Evolutionary conservation across 2,888 invertebrate genomes (phyloP), one percentile per base, ranked within the genome.

Genomic region (Horisme vitalbata): DNA sequence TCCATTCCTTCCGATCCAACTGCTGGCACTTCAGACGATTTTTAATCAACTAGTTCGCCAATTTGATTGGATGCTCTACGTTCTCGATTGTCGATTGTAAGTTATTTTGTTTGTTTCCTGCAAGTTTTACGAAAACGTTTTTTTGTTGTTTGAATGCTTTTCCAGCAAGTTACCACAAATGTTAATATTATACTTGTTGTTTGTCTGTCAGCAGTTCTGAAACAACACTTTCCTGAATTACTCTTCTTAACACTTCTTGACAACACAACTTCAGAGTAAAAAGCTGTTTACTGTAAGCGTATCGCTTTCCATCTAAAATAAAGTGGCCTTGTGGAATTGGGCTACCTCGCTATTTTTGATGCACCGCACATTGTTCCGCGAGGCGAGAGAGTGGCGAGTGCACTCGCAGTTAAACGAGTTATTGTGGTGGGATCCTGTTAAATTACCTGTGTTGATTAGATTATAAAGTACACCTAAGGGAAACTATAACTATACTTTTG

Each of bases 311-410:
- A 59, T 57, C 64, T 62, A 55, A 73, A 72, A 71, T 64, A 68
- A 61, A 63, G 61, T 50, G 71, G 72, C 70, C 67, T 72, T 69
- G 65, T 49, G 55, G 55, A 71, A 63, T 64, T 65, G 65, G 68
- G 70, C 62, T 69, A 64, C 61, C 61, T 57, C 33, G 67, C 71
- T 78, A 78, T 77, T 78, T 77, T 71, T 58, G 75, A 63, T 74
- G 73, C 70, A 67, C 57, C 53, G 38, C 55, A 39, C 39, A 57
- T 62, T 67, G 61, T 69, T 61, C 56, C 52, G 47, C 12, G 34
- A 31, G 20, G 43, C 6, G 18, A n/a, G n/a, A 34, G 28, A 52
- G 41, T 35, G 38, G 35, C 24, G 43, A 24, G 30, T 49, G 48
- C 49, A 49, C 39, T 32, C 24, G 12, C 39, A 10, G 26, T 12